Base-by-base conservation (phyloP, 2,888 invertebrate species). In the Halictus quadricinctus region DNA sequence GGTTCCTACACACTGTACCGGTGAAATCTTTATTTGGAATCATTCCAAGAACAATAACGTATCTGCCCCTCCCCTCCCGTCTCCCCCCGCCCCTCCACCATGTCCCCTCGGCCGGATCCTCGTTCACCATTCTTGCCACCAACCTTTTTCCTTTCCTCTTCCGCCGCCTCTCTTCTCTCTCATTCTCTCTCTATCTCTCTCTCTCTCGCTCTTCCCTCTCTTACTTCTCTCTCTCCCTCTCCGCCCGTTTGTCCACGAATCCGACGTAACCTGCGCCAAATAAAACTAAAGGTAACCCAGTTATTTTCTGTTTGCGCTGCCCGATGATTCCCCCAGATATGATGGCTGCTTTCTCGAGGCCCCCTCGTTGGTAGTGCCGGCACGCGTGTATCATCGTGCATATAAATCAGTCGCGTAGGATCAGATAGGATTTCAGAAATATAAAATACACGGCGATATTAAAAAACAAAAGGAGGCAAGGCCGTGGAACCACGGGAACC, bases 21-120 rank as follows among this genome's bases (percentile, higher is more conserved):
- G 91, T 93, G 93, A 93, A 94, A 94, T 94, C 94, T 94, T 94
- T 94, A 94, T 94, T 94, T 94, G 92, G 92, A 94, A 94, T 94
- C 94, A 94, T 94, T 94, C 94, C 94, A 94, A 93, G 94, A 94
- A 94, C 94, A 94, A 94, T 94, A 94, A 94, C 93, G 92, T 92
- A 92, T 91, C 91, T 89, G 86, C 88, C 86, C 81, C 72, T 78
- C 75, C 85, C 72, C 80, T 36, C 36, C 36, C 36, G 36, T 5
- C 46, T 36, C 29, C 36, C 0, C 25, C 83, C 87, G 79, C 77
- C 80, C 82, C 76, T 18, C 21, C 21, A 2, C 50, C 50, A 2
- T 8, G 7, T 54, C 81, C 50, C 64, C 64, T 50, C 18, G 43
- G 41, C 69, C 41, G 21, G 41, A 69, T 36, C 69, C 69, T 36